Evolutionary conservation across 2,113 vertebrate genomes (phyloP).

Genomic region (Paralichthys olivaceus): DNA sequence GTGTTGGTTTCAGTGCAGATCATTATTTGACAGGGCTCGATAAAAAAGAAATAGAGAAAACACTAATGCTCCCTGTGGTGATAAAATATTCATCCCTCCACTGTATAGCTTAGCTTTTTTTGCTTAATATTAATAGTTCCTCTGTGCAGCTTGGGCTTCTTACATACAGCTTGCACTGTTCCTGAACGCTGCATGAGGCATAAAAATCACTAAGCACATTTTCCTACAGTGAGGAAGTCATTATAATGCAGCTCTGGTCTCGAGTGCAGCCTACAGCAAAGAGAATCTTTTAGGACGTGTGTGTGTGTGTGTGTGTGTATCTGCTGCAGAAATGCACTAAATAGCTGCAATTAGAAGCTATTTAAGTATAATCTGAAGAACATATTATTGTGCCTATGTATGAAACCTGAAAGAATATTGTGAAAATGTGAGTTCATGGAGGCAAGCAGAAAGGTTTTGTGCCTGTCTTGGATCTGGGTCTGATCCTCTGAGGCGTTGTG

Average conservation of each 20-base stretch:
- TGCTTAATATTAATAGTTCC: slow-evolving; percentile 50
- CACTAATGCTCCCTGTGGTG: slow-evolving; percentile 8
- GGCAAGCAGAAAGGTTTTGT: slow-evolving; percentile 28
- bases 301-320: slow-evolving; percentile 17
- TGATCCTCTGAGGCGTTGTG: slow-evolving; percentile 54
- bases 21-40: neutral
- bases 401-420: slow-evolving; percentile 14
- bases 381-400: neutral
- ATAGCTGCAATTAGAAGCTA: slow-evolving; percentile 25
- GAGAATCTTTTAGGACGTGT: slow-evolving; percentile 21
- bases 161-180: slow-evolving; percentile 34
- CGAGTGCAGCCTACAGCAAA: slow-evolving; percentile 34
- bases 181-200: slow-evolving; percentile 35
- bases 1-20: neutral
- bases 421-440: slow-evolving; percentile 14
- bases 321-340: neutral
- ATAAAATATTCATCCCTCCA: slow-evolving; percentile 39
- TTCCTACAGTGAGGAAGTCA: slow-evolving; percentile 41
- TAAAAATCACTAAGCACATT: slow-evolving; percentile 51
- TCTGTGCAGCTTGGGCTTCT: slow-evolving; percentile 27
- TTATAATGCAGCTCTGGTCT: slow-evolving; percentile 47
- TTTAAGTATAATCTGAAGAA: slow-evolving; percentile 9
- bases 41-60: slow-evolving; percentile 19
- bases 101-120: slow-evolving; percentile 32
- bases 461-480: slow-evolving; percentile 55